Evolutionary conservation across 2,888 invertebrate species (phyloP).

Genomic region (Drosophila mettleri): DNA sequence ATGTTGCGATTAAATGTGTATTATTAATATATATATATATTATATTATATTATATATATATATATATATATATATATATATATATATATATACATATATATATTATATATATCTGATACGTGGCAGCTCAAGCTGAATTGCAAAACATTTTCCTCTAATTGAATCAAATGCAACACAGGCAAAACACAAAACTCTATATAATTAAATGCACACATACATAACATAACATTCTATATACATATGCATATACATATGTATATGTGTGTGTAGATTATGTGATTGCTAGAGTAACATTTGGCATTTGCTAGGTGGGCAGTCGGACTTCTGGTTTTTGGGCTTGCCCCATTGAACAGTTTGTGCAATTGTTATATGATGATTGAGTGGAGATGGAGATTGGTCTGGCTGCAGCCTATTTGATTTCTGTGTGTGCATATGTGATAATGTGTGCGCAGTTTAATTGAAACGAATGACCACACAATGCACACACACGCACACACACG

Average conservation of each 20-base stretch:
- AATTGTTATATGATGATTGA: slow-evolving; percentile 26
- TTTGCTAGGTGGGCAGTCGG: background rate
- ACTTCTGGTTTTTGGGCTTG: slow-evolving; percentile 17
- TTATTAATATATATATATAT: background rate
- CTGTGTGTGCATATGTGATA: slow-evolving; percentile 26
- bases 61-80: background rate
- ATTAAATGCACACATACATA: background rate
- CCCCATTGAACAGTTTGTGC: background rate
- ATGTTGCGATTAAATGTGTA: background rate
- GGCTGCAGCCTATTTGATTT: slow-evolving; percentile 17
- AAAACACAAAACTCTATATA: background rate
- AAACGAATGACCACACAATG: slow-evolving; percentile 60
- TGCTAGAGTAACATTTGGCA: slow-evolving; percentile 1
- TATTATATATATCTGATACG: background rate
- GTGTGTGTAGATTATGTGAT: background rate
- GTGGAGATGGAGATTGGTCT: slow-evolving; percentile 17
- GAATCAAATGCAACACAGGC: background rate
- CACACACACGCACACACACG: slow-evolving; percentile 4
- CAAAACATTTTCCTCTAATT: slow-evolving; percentile 3
- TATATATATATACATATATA: background rate
- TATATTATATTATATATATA: background rate
- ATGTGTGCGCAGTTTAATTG: slow-evolving; percentile 60
- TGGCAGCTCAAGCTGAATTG: background rate
- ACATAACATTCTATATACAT: too few relatives aligned
- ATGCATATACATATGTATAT: background rate